Evolutionary conservation across 1,140 invertebrate species (phyloP).

Genomic region (Drosophila navojoa): DNA sequence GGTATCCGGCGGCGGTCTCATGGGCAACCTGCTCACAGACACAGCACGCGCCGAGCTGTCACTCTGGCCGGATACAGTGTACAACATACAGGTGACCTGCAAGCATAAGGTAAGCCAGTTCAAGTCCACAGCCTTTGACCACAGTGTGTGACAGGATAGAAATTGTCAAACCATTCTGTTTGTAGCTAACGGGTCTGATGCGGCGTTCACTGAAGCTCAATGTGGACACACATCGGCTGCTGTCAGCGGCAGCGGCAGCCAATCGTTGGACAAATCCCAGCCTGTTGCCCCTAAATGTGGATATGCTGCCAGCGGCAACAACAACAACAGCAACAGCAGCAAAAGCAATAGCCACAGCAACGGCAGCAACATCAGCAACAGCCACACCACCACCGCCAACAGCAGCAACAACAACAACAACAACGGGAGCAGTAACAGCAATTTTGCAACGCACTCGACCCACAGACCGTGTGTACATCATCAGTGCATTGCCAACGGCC

Average conservation of each 20-base stretch:
- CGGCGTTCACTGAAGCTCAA: conserved; percentile 74
- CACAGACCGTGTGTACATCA: conserved; percentile 73
- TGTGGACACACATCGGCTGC: conserved; percentile 73
- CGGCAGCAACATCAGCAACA: conserved; percentile 7
- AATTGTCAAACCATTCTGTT: conserved; percentile 28
- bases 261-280: conserved; percentile 14
- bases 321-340: neutral
- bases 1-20: conserved; percentile 91
- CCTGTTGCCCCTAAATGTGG: conserved; percentile 1
- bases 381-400: neutral
- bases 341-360: neutral
- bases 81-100: conserved; percentile 89
- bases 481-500: conserved; percentile 66
- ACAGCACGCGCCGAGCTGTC: conserved; percentile 90
- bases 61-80: conserved; percentile 91
- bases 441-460: conserved; percentile 31
- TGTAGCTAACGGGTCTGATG: conserved; percentile 75
- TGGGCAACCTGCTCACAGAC: conserved; percentile 92
- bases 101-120: conserved; percentile 78
- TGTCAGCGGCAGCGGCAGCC: conserved; percentile 42
- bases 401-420: neutral
- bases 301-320: neutral
- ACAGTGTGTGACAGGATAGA: neutral
- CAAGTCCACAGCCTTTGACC: neutral
- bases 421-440: conserved; percentile 6